Evolutionary conservation across 2,888 invertebrate genomes (phyloP), one percentile per base, ranked within the genome.

Genomic region (Acanthopleura granulata): DNA sequence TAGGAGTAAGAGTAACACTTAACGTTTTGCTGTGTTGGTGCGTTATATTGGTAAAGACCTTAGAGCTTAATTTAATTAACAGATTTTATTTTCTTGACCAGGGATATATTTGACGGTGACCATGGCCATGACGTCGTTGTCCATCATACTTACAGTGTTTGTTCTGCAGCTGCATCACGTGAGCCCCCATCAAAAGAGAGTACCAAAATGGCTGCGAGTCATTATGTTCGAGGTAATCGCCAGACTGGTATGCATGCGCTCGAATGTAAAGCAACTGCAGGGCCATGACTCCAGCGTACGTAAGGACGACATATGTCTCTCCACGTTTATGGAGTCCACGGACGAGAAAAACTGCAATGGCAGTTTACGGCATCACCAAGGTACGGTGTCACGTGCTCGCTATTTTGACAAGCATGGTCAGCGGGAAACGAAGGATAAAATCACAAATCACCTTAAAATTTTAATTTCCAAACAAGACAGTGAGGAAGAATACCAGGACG

Each of bases 61-160:
- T 40, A 40, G 9, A 40, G 9, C 40, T 9, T 6, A 40, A 6
- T 3, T 40, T 40, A 9, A 6, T 9, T 40, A 40, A 40, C 40
- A 40, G 40, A 40, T 40, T 3, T 6, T 40, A 40, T 40, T 40
- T 40, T 12, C 57, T 57, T 40, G 81, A 82, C 27, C 82, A 90
- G 91, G 91, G 40, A 90, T 91, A 76, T 91, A 91, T 82, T 81
- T 91, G 77, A 91, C 90, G 62, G 88, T 90, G n/a, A 91, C 91
- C 72, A 91, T 91, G 91, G 91, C 87, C 27, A 89, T 91, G 84
- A 91, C 91, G 69, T 91, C 91, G 75, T 77, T 91, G 72, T 90
- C 91, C 49, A 90, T 91, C 73, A 87, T 90, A 30, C 84, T 91
- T 71, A 91, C 91, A 15, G 91, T 91, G 70, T 87, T 91, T 78